phyloP scores from a whole-genome alignment of 2,888 invertebrate species.

The Drosophila lutescens region DNA sequence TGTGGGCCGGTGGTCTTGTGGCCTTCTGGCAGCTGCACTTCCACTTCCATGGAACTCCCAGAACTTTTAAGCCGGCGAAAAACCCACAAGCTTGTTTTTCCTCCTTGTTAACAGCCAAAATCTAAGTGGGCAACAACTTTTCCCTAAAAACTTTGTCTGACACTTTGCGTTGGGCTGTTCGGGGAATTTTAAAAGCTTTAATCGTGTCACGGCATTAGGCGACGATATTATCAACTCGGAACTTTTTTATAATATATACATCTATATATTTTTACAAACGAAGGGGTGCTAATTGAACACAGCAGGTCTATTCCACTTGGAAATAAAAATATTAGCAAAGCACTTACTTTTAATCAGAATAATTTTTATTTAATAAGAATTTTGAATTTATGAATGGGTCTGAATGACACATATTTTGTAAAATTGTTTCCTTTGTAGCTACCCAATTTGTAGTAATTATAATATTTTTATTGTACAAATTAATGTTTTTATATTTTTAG shows the following conservation, averaged over 20 bases:
- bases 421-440: no score
- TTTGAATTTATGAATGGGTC: no score
- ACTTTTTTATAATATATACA: background rate
- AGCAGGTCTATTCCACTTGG: slow-evolving; percentile 7
- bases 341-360: background rate
- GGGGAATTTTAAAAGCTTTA: slow-evolving; percentile 53
- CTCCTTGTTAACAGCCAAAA: slow-evolving; percentile 67
- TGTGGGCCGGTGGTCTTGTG: slow-evolving; percentile 30
- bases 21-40: slow-evolving; percentile 51
- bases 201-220: slow-evolving; percentile 56
- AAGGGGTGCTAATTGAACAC: slow-evolving; percentile 29
- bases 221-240: slow-evolving; percentile 40
- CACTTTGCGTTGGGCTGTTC: slow-evolving; percentile 47
- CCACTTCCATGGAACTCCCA: slow-evolving; percentile 24
- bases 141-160: slow-evolving; percentile 59
- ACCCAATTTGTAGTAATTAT: no score
- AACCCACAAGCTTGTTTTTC: slow-evolving; percentile 24
- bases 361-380: no score
- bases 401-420: no score
- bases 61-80: slow-evolving; percentile 42
- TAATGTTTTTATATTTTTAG: no score
- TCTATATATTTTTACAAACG: slow-evolving; percentile 4
- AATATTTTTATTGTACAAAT: no score
- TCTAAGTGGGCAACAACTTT: slow-evolving; percentile 78
- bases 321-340: slow-evolving; percentile 7